Evolutionary conservation across 2,888 invertebrate species (phyloP).

Genomic region (Perithous albicinctus): DNA sequence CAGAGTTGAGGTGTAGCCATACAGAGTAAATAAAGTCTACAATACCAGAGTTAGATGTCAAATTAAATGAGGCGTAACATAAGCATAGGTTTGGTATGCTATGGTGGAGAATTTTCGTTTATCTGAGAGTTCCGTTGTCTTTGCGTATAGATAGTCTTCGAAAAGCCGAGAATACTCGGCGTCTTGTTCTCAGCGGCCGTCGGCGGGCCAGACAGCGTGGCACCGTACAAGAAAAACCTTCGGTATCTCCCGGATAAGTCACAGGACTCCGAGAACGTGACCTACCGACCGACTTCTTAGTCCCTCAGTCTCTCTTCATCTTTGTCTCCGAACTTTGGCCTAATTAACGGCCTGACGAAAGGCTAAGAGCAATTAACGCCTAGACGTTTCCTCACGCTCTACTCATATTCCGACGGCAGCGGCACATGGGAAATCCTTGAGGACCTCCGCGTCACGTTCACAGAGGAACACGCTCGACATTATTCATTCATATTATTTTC

Average conservation of each 20-base stretch:
- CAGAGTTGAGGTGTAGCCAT: too few species aligned
- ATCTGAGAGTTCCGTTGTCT: neutral
- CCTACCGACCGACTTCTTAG: constrained; percentile 40
- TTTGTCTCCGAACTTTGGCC: constrained; percentile 63
- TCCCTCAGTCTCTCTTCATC: constrained; percentile 12
- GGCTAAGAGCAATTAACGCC: constrained; percentile 77
- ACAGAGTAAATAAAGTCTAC: too few species aligned
- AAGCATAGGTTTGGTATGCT: too few species aligned
- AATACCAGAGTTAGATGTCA: too few species aligned
- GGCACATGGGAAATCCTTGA: constrained; percentile 63
- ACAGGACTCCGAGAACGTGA: constrained; percentile 58
- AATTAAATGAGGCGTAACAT: too few species aligned
- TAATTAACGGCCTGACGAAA: constrained; percentile 83
- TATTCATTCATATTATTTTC: constrained; percentile 22
- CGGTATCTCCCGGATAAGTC: constrained; percentile 23
- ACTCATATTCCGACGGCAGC: constrained; percentile 24
- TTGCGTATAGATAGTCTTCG: neutral
- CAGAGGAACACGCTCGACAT: constrained; percentile 7
- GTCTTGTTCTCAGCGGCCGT: constrained; percentile 18
- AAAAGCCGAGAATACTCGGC: constrained; percentile 29
- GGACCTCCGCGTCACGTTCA: constrained; percentile 61
- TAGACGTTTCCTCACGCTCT: constrained; percentile 72
- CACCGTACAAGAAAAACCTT: constrained; percentile 58
- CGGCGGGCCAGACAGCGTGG: constrained; percentile 64
- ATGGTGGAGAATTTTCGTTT: neutral